Percentiles rank a stretch among this genome's conserved stretches.
These are phyloP conservation scores for Apantesis nais DNA, from an alignment of 2,888 invertebrate species.

Conservation along the genomic window DNA sequence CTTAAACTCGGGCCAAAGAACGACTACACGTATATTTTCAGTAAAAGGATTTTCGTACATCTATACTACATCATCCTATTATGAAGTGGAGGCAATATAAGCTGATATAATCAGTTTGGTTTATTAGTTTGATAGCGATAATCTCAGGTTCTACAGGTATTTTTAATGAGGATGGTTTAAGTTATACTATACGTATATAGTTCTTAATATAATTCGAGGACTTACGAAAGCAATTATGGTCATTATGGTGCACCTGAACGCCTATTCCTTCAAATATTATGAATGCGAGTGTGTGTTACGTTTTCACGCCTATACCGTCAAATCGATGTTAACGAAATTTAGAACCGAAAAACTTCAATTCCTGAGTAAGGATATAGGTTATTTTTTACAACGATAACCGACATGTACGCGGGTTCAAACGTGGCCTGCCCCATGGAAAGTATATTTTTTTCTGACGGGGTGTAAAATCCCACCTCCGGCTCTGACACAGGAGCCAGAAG, in stretches of 20 bases:
- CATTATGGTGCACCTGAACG: too few species aligned
- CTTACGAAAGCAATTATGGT: not conserved
- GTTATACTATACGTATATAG: not conserved
- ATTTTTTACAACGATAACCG: not conserved
- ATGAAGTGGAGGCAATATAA: not conserved
- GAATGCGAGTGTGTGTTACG: too few species aligned
- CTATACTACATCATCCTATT: not conserved
- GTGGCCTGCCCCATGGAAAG: too few species aligned
- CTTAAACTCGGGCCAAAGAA: constrained; percentile 4
- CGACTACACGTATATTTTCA: not conserved
- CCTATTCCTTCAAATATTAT: too few species aligned
- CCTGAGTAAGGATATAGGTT: not conserved
- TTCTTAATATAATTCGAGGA: not conserved
- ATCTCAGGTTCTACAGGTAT: not conserved
- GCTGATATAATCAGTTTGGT: not conserved
- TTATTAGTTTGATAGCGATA: not conserved
- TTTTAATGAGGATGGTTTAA: not conserved
- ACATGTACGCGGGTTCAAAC: too few species aligned
- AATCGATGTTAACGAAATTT: not conserved
- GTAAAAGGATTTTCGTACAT: not conserved
- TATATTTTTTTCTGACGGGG: too few species aligned
- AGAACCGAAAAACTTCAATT: not conserved
- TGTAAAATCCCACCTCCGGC: too few species aligned
- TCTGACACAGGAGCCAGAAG: too few species aligned
- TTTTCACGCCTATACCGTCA: too few species aligned